Base-by-base conservation (phyloP, 2,113 vertebrate genomes). In the Bujurquina vittata region DNA sequence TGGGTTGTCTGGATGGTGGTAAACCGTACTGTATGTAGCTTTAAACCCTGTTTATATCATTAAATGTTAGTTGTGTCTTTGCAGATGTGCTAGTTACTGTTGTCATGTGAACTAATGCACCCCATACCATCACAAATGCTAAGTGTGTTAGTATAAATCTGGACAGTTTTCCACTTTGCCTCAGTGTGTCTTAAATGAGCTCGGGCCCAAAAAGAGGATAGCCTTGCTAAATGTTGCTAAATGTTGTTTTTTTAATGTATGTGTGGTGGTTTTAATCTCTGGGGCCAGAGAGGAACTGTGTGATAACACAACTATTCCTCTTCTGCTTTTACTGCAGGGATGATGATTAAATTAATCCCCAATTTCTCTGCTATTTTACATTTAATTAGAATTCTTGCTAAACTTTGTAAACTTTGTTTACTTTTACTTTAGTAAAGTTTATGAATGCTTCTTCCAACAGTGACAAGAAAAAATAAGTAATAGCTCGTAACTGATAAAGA, bases 401-500 rank as follows among this genome's bases (percentile, higher is more conserved):
- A 69, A 69, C 65, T 49, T 49, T 69, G 23, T 1, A n/a, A n/a
- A n/a, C 40, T 20, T 15, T 20, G n/a, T n/a, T 49, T 72, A 20
- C 23, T 20, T 31, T 72, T 52, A 31, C 1, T 46, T 52, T 5
- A 20, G 6, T 67, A 18, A 49, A 0, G 0, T 49, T 7, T 72
- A 29, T 31, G 43, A 54, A 69, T 49, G 4, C 4, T 26, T 69
- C 43, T 3, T 46, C 65, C 14, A 69, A 31, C 40, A 52, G 11
- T 72, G 29, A 31, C 10, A 46, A 26, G 18, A 3, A 10, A 10
- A 35, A 0, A 0, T 6, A 49, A 52, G 26, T 33, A 72, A 54
- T n/a, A n/a, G 26, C 3, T 72, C 52, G 15, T n/a, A 52, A 69
- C 49, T 54, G 2, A 22, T 22, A 22, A 54, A 72, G 1, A 54